These are phyloP conservation scores for Nebria ingens DNA, from an alignment of 1,140 invertebrate species.

Conservation along the genomic window DNA sequence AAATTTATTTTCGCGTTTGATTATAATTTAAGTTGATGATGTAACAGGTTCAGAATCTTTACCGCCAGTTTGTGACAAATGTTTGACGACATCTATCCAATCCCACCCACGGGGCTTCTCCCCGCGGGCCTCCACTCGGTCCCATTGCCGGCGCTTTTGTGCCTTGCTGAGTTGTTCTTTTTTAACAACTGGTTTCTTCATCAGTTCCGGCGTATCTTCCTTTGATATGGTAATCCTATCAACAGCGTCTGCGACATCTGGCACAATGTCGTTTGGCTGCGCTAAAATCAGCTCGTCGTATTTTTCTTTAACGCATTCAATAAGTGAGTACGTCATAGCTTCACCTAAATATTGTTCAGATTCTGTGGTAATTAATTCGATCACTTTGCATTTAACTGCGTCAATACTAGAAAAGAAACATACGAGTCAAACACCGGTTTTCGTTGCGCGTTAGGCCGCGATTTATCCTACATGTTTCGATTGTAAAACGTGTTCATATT, in stretches of 20 bases:
- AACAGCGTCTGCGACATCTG: conserved; percentile 24
- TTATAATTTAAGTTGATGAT: conserved; percentile 19
- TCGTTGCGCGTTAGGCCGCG: no score
- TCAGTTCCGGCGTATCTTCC: conserved; percentile 38
- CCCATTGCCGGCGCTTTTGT: conserved; percentile 83
- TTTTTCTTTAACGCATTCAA: conserved; percentile 86
- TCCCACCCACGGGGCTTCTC: conserved; percentile 81
- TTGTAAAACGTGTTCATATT: conserved; percentile 92
- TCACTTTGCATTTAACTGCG: conserved; percentile 61
- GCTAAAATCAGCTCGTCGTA: conserved; percentile 54
- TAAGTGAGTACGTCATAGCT: conserved; percentile 89
- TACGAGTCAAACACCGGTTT: no score
- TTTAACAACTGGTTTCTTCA: conserved; percentile 48
- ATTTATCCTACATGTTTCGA: conserved; percentile 84
- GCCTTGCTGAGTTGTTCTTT: conserved; percentile 83
- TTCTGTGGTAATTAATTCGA: conserved; percentile 52
- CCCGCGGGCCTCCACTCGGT: conserved; percentile 67
- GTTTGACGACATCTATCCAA: conserved; percentile 92
- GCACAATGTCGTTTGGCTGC: conserved; percentile 46
- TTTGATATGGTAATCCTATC: conserved; percentile 31
- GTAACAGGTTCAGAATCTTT: conserved; percentile 35
- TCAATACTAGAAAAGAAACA: conserved; percentile 57
- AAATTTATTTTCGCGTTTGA: no score
- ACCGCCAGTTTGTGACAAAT: conserved; percentile 76
- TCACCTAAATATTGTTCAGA: conserved; percentile 71